phyloP scores from a whole-genome alignment of 2,888 invertebrate species.

The Orthosia gothica region DNA sequence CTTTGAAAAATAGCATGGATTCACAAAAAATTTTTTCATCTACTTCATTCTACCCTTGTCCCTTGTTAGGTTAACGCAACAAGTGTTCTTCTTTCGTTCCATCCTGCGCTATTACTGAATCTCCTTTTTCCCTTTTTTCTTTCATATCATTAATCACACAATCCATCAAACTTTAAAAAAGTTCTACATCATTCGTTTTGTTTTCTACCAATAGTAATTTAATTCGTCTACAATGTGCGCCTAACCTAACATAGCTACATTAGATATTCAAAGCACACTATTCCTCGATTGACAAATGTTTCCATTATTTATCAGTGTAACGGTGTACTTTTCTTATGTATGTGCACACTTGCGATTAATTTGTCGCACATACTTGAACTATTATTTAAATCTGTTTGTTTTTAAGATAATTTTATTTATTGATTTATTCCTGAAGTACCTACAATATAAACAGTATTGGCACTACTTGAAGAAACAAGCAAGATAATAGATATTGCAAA shows the following conservation, averaged over 20 bases:
- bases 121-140: background rate
- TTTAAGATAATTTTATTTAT: background rate
- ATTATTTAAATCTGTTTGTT: background rate
- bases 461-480: conserved; percentile 1
- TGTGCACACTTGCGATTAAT: conserved; percentile 47
- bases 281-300: conserved; percentile 52
- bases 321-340: conserved; percentile 49
- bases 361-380: conserved; percentile 17
- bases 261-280: conserved; percentile 55
- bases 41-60: no score
- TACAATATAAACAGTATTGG: conserved; percentile 8
- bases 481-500: background rate
- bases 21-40: no score
- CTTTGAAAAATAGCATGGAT: no score
- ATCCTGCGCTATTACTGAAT: background rate
- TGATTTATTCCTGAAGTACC: background rate
- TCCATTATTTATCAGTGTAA: conserved; percentile 70
- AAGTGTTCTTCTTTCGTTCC: background rate
- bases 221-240: conserved; percentile 36
- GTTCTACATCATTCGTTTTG: no score
- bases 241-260: conserved; percentile 8
- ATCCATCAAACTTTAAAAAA: no score
- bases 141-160: conserved; percentile 1
- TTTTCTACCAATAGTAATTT: background rate
- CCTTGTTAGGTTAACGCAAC: no score